Base-by-base conservation (phyloP, 2,797 vertebrate species). In the Rhinoraja longicauda region DNA sequence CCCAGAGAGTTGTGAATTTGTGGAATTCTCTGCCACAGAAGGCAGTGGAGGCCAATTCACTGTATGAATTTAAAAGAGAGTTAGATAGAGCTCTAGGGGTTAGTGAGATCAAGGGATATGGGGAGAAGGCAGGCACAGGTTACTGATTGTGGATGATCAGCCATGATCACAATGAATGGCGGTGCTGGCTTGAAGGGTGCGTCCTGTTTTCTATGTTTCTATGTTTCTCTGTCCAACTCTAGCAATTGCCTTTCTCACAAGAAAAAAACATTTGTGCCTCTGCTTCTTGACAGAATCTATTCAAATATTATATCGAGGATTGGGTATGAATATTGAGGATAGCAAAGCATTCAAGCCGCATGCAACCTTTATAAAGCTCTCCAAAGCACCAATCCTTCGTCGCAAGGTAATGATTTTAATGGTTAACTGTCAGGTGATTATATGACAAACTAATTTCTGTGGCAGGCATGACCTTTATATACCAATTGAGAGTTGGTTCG, bases 331-430 rank as follows among this genome's bases (percentile, higher is more conserved):
- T 32, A 77, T 95, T 86, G 94, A 93, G 82, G 95, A 93, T 88
- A 95, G 94, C 92, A 95, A 95, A 92, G 90, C 93, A 32, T 96
- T 96, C 93, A 95, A 94, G 59, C 95, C 96, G 93, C 96, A 96
- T 93, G 94, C 96, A 94, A 96, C 93, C 24, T 95, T 96, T 93
- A 93, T 96, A 84, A 94, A 96, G 94, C 95, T 95, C 2, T 95
- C 94, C 78, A 96, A 95, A 95, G 94, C 77, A 67, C 93, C 94
- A 93, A 94, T 93, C 0, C 57, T 95, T 45, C 95, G 93, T 93
- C 94, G 93, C 93, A 95, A 81, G 93, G 95, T 95, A 94, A 96
- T 95, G 12, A 8, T 36, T 73, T n/a, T 29, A n/a, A 53, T 72
- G 70, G 45, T 6, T 53, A 73, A 73, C 3, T 15, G 19, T 32